Base-by-base conservation (phyloP, 2,888 invertebrate species). In the Patella depressa region DNA sequence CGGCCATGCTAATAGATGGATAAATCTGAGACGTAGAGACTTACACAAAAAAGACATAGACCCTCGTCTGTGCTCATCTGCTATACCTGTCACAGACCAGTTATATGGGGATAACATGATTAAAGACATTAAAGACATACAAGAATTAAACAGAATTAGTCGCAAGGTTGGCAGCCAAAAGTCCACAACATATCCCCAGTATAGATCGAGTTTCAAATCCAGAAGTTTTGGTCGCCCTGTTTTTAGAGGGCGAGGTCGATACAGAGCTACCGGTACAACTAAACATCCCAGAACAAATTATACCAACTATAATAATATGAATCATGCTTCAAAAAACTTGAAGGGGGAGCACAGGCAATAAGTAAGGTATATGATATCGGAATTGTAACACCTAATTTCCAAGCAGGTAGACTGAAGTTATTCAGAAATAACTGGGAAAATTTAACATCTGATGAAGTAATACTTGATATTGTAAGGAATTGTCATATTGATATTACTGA, bases 311-410 rank as follows among this genome's bases (percentile, higher is more conserved):
- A 59, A 59, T 59, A 59, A 59, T 19, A 1, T 19, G 11, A 65
- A 65, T 65, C n/a, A 19, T 17, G 19, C 59, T 65, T 65, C 3
- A 65, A 65, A 65, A 65, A 65, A 19, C 59, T 65, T 19, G 7
- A 65, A 65, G 59, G 19, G 7, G 59, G 59, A 65, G 59, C 59
- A 65, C 59, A 65, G 59, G 59, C 19, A 65, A 65, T n/a, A n/a
- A 65, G 17, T 9, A 65, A n/a, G n/a, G n/a, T n/a, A n/a, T n/a
- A n/a, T n/a, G n/a, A n/a, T n/a, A n/a, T n/a, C n/a, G n/a, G n/a
- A n/a, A n/a, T n/a, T n/a, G n/a, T n/a, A n/a, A n/a, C n/a, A n/a
- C n/a, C n/a, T n/a, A n/a, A n/a, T n/a, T n/a, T n/a, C n/a, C n/a
- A n/a, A n/a, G n/a, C n/a, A 19, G 59, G 59, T 65, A 59, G 59